Percentiles rank a stretch among this genome's conserved stretches.
phyloP scores from a whole-genome alignment of 2,113 vertebrate genomes.

The Steatornis caripensis region DNA sequence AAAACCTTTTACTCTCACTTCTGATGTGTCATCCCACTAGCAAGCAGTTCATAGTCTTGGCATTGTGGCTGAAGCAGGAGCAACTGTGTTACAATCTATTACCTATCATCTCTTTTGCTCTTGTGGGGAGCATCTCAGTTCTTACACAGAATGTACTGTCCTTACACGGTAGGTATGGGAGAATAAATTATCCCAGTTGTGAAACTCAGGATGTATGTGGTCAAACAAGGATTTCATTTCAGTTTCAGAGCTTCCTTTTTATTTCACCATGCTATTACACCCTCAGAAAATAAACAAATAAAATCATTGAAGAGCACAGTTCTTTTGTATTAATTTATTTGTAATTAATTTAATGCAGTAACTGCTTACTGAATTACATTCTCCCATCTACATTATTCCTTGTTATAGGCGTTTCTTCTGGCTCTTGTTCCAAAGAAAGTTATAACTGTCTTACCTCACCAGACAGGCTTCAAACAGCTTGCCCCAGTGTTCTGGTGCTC shows the following conservation, averaged over 20 bases:
- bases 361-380: neutral
- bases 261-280: neutral
- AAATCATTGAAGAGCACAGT: neutral
- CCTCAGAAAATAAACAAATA: neutral
- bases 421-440: neutral
- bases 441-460: neutral
- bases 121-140: neutral
- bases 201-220: neutral
- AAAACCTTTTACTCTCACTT: neutral
- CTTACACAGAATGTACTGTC: neutral
- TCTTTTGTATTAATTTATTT: neutral
- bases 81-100: neutral
- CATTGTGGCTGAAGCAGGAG: accelerated
- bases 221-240: neutral
- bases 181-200: neutral
- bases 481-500: neutral
- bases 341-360: neutral
- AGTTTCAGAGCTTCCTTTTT: neutral
- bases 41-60: neutral
- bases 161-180: neutral
- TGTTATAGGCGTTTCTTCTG: neutral
- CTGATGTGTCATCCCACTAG: neutral
- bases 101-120: neutral
- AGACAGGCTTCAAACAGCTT: neutral
- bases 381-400: neutral